Base-by-base conservation (phyloP, 2,888 invertebrate species). In the Perizoma affinitatum region DNA sequence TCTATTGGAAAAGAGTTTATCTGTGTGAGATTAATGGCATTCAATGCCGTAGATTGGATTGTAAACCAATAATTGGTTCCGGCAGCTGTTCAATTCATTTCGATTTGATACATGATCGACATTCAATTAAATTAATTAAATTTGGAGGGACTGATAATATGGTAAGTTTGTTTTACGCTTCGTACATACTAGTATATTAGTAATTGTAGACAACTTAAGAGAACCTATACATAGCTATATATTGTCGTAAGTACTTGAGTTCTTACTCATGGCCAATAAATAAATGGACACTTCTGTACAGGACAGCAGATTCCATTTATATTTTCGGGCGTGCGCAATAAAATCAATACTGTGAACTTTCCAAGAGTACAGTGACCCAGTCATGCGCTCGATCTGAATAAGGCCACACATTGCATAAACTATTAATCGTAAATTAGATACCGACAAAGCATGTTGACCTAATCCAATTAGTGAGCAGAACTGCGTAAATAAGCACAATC, bases 261-360 rank as follows among this genome's bases (percentile, higher is more conserved):
- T 44, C 44, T 4, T 60, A 45, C 47, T 40, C 38, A 46, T 42
- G 22, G 4, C n/a, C 48, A 73, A 79, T 78, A 78, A 80, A 80
- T 82, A 78, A 82, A 76, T 71, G 78, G 71, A 70, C 73, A 78
- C 73, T 79, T 78, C 77, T 74, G 76, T 75, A 76, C 76, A 65
- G 71, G 68, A 49, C 53, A 44, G 71, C 76, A 76, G 75, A 79
- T 78, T 77, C 80, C 86, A 86, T 90, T 90, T 89, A 90, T 90
- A 92, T 90, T 90, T 91, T 88, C 82, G 90, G 90, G 87, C 87
- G 85, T 73, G 88, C 87, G 86, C 90, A 90, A 91, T 91, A 92
- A 91, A 92, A 92, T 92, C 91, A 90, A 92, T 92, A 92, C 90
- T 79, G 87, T 84, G 88, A 90, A 90, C 90, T 90, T 88, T 87